Evolutionary conservation across 2,113 vertebrate genomes (phyloP).

Genomic region (Spheniscus mendiculus): DNA sequence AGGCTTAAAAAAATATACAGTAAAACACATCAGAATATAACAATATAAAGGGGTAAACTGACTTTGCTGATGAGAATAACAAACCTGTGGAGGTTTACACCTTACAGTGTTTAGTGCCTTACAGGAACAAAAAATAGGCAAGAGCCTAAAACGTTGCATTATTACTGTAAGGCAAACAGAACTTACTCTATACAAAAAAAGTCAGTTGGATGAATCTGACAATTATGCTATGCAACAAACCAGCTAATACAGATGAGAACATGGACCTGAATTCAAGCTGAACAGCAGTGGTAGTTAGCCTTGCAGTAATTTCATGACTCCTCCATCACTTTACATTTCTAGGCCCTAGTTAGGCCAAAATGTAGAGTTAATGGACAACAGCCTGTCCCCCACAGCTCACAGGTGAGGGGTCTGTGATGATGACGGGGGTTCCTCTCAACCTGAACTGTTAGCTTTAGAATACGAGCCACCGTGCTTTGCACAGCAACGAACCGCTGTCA

Average conservation of each 20-base stretch:
- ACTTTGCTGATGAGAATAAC: neutral
- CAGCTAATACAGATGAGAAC: neutral
- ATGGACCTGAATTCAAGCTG: neutral
- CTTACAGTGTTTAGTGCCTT: neutral
- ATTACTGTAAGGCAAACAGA: neutral
- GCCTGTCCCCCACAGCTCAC: neutral
- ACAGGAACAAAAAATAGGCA: neutral
- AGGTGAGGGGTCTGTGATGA: neutral
- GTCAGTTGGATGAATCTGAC: neutral
- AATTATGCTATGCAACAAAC: neutral
- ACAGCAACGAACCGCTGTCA: neutral
- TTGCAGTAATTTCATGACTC: neutral
- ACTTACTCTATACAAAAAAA: neutral
- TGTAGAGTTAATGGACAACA: neutral
- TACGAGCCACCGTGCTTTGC: neutral
- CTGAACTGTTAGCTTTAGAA: neutral
- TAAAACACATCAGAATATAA: neutral
- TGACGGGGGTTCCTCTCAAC: rapidly evolving
- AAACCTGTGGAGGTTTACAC: neutral
- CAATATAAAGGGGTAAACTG: neutral
- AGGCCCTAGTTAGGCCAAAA: neutral
- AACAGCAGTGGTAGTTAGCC: neutral
- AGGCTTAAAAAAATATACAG: neutral
- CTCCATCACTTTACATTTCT: neutral
- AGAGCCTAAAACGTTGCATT: neutral